Percentiles rank a stretch among this genome's conserved stretches.
Evolutionary conservation across 1,140 invertebrate species (phyloP).

Genomic region (Aleiodes sp.): DNA sequence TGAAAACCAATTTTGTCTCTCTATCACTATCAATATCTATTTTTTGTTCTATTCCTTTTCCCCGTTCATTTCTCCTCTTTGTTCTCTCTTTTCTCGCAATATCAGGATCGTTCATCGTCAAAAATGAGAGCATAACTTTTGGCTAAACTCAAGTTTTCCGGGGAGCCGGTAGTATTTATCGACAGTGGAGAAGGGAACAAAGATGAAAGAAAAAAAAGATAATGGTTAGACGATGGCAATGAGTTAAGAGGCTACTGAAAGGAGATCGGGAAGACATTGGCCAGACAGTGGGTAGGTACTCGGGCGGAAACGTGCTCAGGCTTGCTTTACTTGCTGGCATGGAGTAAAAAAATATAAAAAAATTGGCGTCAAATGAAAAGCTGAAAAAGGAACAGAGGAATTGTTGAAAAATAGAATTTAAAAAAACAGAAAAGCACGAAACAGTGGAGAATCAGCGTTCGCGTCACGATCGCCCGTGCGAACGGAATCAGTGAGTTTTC

Average conservation of each 20-base stretch:
- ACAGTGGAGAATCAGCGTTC: neutral
- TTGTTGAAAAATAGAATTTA: neutral
- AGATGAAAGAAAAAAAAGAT: too few relatives aligned
- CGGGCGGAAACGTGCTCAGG: constrained; percentile 9
- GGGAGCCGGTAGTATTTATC: constrained; percentile 35
- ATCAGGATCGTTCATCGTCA: constrained; percentile 38
- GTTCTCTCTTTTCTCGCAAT: constrained; percentile 11
- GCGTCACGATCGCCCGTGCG: constrained; percentile 3
- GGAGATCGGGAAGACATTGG: neutral
- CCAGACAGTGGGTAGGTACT: neutral
- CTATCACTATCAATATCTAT: neutral
- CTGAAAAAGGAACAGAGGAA: too few relatives aligned
- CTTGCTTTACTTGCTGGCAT: constrained; percentile 24
- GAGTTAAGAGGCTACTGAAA: constrained; percentile 32
- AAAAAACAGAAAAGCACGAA: neutral
- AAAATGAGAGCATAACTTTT: constrained; percentile 39
- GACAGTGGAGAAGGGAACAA: constrained; percentile 31
- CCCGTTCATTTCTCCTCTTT: constrained; percentile 27
- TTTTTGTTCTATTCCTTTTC: constrained; percentile 26
- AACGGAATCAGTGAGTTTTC: constrained; percentile 9
- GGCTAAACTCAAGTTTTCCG: constrained; percentile 31
- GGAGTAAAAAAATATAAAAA: neutral
- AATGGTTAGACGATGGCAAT: too few relatives aligned
- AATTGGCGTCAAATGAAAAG: neutral
- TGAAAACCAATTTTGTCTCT: constrained; percentile 6